These are phyloP conservation scores for Diploptera punctata DNA, from an alignment of 2,888 invertebrate genomes.

Conservation along the genomic window DNA sequence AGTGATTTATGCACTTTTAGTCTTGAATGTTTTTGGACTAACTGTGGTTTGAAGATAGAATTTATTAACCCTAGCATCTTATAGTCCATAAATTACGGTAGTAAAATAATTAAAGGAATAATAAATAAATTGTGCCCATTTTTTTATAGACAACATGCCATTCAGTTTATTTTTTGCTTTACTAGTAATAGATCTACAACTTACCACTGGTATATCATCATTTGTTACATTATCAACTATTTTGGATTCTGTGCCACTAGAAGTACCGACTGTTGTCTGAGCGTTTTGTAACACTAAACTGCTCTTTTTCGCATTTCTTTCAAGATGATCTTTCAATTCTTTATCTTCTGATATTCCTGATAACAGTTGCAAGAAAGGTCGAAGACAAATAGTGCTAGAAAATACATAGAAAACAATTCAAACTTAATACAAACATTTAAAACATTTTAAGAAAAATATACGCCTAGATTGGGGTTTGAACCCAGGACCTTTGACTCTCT, in stretches of 20 bases:
- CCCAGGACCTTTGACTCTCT: too few relatives aligned
- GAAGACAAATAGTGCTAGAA: slow-evolving; percentile 69
- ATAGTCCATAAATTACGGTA: too few relatives aligned
- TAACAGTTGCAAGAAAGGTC: slow-evolving; percentile 63
- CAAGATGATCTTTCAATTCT: slow-evolving; percentile 60
- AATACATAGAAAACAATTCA: too few relatives aligned
- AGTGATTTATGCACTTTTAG: too few relatives aligned
- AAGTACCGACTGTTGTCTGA: slow-evolving; percentile 58
- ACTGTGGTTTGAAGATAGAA: too few relatives aligned
- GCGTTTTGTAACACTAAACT: slow-evolving; percentile 56
- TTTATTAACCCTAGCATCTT: too few relatives aligned
- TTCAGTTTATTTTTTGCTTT: neutral
- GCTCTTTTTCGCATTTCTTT: slow-evolving; percentile 59
- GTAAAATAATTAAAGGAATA: slow-evolving; percentile 30
- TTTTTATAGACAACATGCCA: neutral
- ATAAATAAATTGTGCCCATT: slow-evolving; percentile 56
- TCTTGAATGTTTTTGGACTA: too few relatives aligned
- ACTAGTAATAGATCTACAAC: too few relatives aligned
- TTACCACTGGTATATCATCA: slow-evolving; percentile 62
- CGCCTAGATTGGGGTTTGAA: too few relatives aligned
- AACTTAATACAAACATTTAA: too few relatives aligned
- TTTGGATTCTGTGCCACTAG: neutral
- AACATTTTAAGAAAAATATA: too few relatives aligned
- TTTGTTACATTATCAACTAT: slow-evolving; percentile 58
- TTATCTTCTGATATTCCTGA: slow-evolving; percentile 66